These are phyloP conservation scores for Microtus montanus DNA, from an alignment of 2,113 vertebrate genomes.

Conservation along the genomic window DNA sequence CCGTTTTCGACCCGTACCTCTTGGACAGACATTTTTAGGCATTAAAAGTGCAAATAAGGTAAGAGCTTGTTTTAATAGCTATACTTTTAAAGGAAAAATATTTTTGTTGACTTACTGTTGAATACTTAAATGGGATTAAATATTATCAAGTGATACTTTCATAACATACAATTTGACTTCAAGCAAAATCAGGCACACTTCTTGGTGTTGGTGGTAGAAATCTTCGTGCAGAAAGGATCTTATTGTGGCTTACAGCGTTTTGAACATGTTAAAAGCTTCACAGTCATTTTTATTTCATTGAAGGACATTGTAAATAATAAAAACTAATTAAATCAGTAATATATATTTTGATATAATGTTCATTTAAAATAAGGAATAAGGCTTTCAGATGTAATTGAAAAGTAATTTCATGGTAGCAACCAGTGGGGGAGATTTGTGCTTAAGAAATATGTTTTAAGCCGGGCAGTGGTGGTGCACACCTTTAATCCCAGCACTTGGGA, in stretches of 20 bases:
- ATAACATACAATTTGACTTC: not conserved
- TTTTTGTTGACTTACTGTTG: conserved; percentile 35
- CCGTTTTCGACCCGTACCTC: conserved; percentile 96
- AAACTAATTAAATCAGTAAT: conserved; percentile 3
- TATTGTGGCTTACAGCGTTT: not conserved
- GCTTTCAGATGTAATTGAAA: not conserved
- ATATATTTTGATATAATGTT: not conserved
- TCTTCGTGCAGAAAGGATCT: not conserved
- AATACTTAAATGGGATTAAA: not conserved
- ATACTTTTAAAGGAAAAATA: not conserved
- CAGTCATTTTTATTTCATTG: conserved; percentile 32
- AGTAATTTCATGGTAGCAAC: conserved; percentile 20
- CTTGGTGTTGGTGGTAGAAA: not conserved
- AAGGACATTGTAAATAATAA: not conserved
- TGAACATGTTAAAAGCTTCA: conserved; percentile 4
- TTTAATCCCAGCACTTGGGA: too few relatives aligned
- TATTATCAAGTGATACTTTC: not conserved
- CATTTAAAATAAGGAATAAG: conserved; percentile 6
- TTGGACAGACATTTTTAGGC: conserved; percentile 96
- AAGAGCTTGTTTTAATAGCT: conserved; percentile 65
- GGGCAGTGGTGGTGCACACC: too few relatives aligned
- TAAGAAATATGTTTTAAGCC: not conserved
- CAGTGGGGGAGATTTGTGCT: not conserved
- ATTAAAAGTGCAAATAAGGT: conserved; percentile 97
- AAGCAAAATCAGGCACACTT: not conserved